Percentiles rank a stretch among this genome's conserved stretches.
phyloP scores from a whole-genome alignment of 2,888 invertebrate genomes.

The Drosophila hamatofila region DNA sequence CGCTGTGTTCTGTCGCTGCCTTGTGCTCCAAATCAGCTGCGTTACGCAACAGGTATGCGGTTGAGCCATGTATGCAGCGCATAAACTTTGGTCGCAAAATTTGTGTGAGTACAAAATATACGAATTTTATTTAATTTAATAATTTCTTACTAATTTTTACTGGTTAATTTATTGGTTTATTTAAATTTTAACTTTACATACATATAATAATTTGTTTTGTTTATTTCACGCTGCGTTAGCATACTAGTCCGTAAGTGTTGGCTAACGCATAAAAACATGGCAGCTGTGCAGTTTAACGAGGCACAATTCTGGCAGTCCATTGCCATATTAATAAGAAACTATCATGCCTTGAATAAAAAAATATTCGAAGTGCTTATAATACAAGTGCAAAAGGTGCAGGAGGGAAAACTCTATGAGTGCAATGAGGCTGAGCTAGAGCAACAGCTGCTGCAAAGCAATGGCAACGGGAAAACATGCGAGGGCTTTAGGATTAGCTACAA shows the following conservation, averaged over 20 bases:
- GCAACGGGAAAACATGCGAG: conserved; percentile 32
- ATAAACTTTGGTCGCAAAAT: conserved; percentile 1
- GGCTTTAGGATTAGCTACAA: conserved; percentile 72
- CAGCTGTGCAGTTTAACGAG: conserved; percentile 38
- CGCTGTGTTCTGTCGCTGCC: conserved; percentile 27
- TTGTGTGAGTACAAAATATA: neutral
- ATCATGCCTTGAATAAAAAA: conserved; percentile 90
- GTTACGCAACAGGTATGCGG: conserved; percentile 54
- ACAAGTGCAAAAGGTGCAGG: conserved; percentile 52
- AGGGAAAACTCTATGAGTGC: conserved; percentile 55
- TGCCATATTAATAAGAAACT: conserved; percentile 88
- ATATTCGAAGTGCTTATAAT: conserved; percentile 86
- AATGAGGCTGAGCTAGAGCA: conserved; percentile 41
- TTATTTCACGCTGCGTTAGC: neutral
- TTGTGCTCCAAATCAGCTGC: conserved; percentile 46
- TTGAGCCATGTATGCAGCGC: conserved; percentile 34
- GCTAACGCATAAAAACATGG: conserved; percentile 18
- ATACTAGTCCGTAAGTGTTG: conserved; percentile 14
- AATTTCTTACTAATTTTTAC: no score
- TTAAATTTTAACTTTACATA: neutral
- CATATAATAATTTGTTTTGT: neutral
- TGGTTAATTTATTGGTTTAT: no score
- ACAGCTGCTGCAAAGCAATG: conserved; percentile 25
- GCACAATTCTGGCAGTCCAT: conserved; percentile 89
- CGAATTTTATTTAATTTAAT: no score